Base-by-base conservation (phyloP, 1,140 invertebrate species). In the Calliphora vicina region DNA sequence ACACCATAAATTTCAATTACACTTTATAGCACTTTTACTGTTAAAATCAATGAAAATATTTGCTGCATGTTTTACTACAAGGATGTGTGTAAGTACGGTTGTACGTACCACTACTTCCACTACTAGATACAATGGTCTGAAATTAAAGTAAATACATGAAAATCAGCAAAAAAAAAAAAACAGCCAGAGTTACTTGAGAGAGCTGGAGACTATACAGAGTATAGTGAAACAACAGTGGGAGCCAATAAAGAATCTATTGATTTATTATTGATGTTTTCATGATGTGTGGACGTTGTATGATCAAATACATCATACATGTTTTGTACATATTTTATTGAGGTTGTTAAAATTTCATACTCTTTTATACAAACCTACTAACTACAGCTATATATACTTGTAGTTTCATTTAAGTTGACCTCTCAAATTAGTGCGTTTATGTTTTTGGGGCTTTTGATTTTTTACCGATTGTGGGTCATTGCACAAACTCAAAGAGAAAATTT, bases 401-500 rank as follows among this genome's bases (percentile, higher is more conserved):
- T n/a, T n/a, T n/a, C n/a, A n/a, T n/a, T n/a, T n/a, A 61, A 61
- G 50, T 35, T 76, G 73, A 76, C 73, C 73, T 35, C 73, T 76
- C 73, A 76, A 76, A 76, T 76, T 76, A 76, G 73, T 76, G 73
- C 73, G 73, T 76, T 76, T 76, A 76, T 76, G 73, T 76, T 76
- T 76, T n/a, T n/a, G 13, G 17, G 13, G 2, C 29, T 42, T 76
- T 76, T 76, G 73, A 76, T 76, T 29, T 76, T 76, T 29, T 42
- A 35, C 73, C 73, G 73, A 76, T 76, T 20, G 17, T 76, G 29
- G 73, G 73, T 76, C 73, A 76, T 42, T 76, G 73, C 27, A 76
- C 73, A 20, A n/a, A 20, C 15, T 25, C 17, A 61, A 61, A 61
- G 50, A 6, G 50, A 61, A 61, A 61, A 17, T 61, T 61, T 17